A percentile compares a stretch with the other conserved stretches of the same genome.
Conservation (phyloP, 2,888 invertebrate genomes). For the Troides helena region DNA sequence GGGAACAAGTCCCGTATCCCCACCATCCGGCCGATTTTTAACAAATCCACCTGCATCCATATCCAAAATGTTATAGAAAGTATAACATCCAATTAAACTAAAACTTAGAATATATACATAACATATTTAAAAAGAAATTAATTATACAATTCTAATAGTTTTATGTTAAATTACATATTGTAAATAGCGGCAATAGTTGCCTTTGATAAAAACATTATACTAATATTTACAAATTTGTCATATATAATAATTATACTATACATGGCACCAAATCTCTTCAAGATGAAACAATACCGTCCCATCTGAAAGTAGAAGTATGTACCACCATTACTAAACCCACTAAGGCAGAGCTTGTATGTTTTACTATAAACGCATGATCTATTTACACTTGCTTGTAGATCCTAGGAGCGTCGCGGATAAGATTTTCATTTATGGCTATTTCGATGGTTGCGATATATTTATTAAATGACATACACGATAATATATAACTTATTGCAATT, state of each 20-base stretch:
- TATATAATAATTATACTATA: constrained; percentile 46
- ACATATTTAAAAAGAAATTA: constrained; percentile 54
- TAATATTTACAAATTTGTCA: constrained; percentile 68
- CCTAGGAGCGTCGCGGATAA: background rate
- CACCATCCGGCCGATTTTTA: constrained; percentile 57
- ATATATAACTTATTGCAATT: background rate
- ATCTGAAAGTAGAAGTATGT: constrained; percentile 64
- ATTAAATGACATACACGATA: background rate
- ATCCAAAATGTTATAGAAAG: constrained; percentile 38
- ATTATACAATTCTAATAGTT: constrained; percentile 46
- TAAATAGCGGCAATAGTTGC: constrained; percentile 45
- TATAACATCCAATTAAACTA: constrained; percentile 56
- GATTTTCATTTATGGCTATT: too few relatives aligned
- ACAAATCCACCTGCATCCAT: constrained; percentile 71
- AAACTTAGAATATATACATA: constrained; percentile 49
- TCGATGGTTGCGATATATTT: background rate
- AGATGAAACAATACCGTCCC: constrained; percentile 52
- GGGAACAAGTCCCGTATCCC: constrained; percentile 57
- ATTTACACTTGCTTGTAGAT: background rate
- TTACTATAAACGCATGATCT: too few relatives aligned
- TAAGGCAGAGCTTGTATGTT: background rate
- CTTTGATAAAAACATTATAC: constrained; percentile 56
- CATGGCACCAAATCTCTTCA: constrained; percentile 72
- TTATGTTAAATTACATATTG: constrained; percentile 57
- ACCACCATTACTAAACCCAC: constrained; percentile 44